Evolutionary conservation across 2,888 invertebrate genomes (phyloP), one percentile per base, ranked within the genome.

Genomic region (Icerya purchasi): DNA sequence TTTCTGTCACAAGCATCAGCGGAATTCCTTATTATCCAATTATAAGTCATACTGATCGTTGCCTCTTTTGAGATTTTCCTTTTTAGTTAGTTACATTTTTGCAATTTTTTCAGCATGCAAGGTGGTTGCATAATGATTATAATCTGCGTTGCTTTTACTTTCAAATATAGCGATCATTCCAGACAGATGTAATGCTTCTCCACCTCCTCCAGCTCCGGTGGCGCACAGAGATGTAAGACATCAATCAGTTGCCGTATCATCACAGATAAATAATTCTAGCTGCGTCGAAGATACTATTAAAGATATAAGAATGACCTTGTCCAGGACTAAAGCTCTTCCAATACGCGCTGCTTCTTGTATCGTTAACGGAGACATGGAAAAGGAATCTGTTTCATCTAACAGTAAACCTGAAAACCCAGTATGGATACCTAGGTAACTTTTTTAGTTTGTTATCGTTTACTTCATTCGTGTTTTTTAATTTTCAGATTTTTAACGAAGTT

Each of bases 231-330:
- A 66, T 54, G 61, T 61, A 18, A 62, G 76, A 65, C 65, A 71
- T 62, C 71, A 61, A 54, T 22, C 61, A 3, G 63, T 63, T 21
- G 59, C 57, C 14, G 57, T 61, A 14, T 52, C 53, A 22, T 58
- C 59, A 50, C 60, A 55, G 8, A 62, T 61, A 58, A 60, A 65
- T 49, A 65, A 63, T 54, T 63, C 64, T 25, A 64, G 64, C 18
- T 61, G 65, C 10, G 73, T 76, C 63, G 77, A 79, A 70, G 80
- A 85, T 66, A 84, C 85, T 50, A 81, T 86, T 68, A 85, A 85
- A 69, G 89, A 89, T 66, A 89, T 90, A 66, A 80, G 88, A 57
- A 79, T 86, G 67, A 84, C 82, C 63, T 72, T 86, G 64, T 87
- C 80, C 73, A 79, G 84, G 71, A 82, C 82, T 59, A 81, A 81